phyloP scores from a whole-genome alignment of 2,888 invertebrate genomes.

The Ceramica pisi region DNA sequence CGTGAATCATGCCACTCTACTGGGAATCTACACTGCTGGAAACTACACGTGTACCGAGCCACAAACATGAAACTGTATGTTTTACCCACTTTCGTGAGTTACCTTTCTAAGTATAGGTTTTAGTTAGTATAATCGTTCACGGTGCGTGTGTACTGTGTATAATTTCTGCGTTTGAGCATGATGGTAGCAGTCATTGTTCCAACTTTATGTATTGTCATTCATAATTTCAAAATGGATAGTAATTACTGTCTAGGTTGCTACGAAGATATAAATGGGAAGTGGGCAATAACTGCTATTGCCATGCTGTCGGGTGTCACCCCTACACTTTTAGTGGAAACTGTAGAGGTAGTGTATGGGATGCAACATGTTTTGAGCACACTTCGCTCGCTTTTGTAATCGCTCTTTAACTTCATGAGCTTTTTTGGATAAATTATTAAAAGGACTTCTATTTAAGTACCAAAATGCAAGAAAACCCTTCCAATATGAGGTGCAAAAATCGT shows the following conservation, averaged over 20 bases:
- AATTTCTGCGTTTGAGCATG: background rate
- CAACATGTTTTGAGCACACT: too few relatives aligned
- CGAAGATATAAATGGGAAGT: background rate
- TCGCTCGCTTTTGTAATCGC: too few relatives aligned
- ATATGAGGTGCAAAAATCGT: too few relatives aligned
- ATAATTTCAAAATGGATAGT: background rate
- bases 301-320: background rate
- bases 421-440: too few relatives aligned
- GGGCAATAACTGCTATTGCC: background rate
- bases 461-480: too few relatives aligned
- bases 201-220: background rate
- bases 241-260: background rate
- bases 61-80: background rate
- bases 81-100: too few relatives aligned
- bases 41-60: background rate
- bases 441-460: too few relatives aligned
- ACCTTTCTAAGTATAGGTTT: too few relatives aligned
- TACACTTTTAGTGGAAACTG: too few relatives aligned
- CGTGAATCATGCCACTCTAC: conserved; percentile 56
- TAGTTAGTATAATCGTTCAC: too few relatives aligned
- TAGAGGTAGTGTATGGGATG: too few relatives aligned
- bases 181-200: background rate
- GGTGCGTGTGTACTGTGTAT: background rate
- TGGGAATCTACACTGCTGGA: conserved; percentile 27
- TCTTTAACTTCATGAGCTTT: too few relatives aligned